phyloP scores from a whole-genome alignment of 2,797 vertebrate species.

The Argentina silus region DNA sequence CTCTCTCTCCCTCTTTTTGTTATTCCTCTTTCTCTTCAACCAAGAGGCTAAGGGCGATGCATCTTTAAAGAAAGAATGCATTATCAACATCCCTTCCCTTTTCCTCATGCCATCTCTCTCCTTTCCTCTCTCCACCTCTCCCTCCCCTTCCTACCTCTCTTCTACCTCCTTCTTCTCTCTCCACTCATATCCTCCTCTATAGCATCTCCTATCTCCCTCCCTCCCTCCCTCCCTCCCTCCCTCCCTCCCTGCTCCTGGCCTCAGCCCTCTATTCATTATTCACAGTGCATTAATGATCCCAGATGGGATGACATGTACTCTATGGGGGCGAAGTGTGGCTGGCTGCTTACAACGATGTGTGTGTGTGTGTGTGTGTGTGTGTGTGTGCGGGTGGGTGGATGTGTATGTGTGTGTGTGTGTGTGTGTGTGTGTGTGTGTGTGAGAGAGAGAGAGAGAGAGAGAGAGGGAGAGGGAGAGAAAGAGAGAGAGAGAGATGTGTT shows the following conservation, averaged over 20 bases:
- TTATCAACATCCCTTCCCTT: neutral
- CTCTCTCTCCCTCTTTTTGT: neutral
- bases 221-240: neutral
- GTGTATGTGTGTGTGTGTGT: constrained; percentile 42
- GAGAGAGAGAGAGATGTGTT: neutral
- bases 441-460: neutral
- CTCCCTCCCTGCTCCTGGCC: constrained; percentile 56
- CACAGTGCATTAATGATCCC: constrained; percentile 77
- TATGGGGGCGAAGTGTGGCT: constrained; percentile 71
- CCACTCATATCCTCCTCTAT: constrained; percentile 3
- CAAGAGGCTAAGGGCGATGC: neutral
- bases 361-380: constrained; percentile 55
- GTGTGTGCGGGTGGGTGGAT: constrained; percentile 32
- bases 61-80: too few relatives aligned
- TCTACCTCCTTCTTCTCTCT: constrained; percentile 27
- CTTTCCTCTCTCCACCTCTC: constrained; percentile 42
- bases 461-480: neutral
- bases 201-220: too few relatives aligned
- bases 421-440: constrained; percentile 10
- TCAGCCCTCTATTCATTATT: constrained; percentile 74
- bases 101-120: constrained; percentile 15
- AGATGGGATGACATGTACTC: constrained; percentile 79
- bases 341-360: constrained; percentile 65
- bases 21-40: neutral
- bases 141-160: constrained; percentile 30